Base-by-base conservation (phyloP, 2,113 vertebrate genomes). In the Syngnathoides biaculeatus region DNA sequence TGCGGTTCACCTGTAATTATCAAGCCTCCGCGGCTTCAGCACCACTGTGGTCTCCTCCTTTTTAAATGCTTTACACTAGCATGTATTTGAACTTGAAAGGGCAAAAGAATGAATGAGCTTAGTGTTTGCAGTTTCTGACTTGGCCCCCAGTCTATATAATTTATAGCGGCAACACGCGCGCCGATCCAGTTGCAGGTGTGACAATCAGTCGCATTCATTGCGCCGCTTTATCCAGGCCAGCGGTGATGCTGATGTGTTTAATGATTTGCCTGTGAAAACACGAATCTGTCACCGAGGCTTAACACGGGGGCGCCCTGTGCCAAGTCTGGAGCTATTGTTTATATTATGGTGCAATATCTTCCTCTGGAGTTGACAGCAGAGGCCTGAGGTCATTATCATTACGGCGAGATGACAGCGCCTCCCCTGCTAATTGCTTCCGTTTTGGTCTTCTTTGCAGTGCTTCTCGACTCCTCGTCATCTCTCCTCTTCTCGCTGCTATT, bases 401-500 rank as follows among this genome's bases (percentile, higher is more conserved):
- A 82, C 70, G 72, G 77, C 76, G 62, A 80, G 86, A 88, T 88
- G 81, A 85, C 86, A 87, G 80, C 78, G 64, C 73, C 73, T 83
- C 67, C 67, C 77, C 69, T 73, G 56, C 81, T 89, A 85, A 87
- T 91, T 78, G 85, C 85, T 84, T 88, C 86, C 83, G 86, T 82
- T 87, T 79, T 82, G 57, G 0, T 15, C 40, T 45, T 79, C 76
- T 74, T 72, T 65, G 38, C 89, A 92, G 92, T 92, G 90, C 86
- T 92, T 79, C 83, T 89, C 19, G 90, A 92, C 84, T 90, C 91
- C 87, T 90, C 91, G 84, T 90, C 89, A 0, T 91, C 89, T 15
- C 89, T 93, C 67, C 88, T 92, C 76, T 74, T 92, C 77, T 91
- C 89, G 59, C 86, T 93, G 84, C 88, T 92, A 69, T 82, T 93